Base-by-base conservation (phyloP, 2,888 invertebrate genomes). In the Caenorhabditis macrosperma region DNA sequence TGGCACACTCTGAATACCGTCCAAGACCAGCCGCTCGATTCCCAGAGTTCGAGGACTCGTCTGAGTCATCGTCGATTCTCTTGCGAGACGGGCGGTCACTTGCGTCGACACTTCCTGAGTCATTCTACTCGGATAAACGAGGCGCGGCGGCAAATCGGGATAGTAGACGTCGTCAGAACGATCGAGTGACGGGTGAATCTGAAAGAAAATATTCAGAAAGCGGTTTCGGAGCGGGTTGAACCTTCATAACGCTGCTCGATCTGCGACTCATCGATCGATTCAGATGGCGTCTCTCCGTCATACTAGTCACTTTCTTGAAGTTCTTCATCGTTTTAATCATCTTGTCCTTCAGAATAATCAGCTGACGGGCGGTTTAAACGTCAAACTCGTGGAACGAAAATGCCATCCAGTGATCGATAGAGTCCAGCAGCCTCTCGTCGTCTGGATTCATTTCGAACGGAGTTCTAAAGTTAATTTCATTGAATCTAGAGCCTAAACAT, bases 371-470 rank as follows among this genome's bases (percentile, higher is more conserved):
- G 0, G 59, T 68, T 59, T 59, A 35, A 46, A 35, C 20, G 35
- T 69, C 59, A 22, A 69, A 69, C n/a, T 60, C 68, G 15, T 33
- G 48, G 33, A 50, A 69, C 9, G 68, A 60, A 0, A 69, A 28
- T 9, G 48, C n/a, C 6, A 52, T 26, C 68, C 68, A 69, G 3
- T 57, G 35, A 20, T 50, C 59, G 0, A 60, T 30, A 12, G 67
- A 67, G 2, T 20, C 22, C 24, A 57, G 17, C 24, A 67, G 30
- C 17, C 57, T 24, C 10, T 44, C 20, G 20, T 46, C 44, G 3
- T 55, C 20, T 7, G 44, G 24, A 33, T 67, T 46, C 0, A 22
- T 33, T 30, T 30, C n/a, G 35, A 67, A 67, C 10, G 67, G 55
- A 1, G n/a, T 30, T 17, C 67, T 67, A 24, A 33, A 67, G 41